phyloP scores from a whole-genome alignment of 2,113 vertebrate species.

The Chlorodrepanis virens region DNA sequence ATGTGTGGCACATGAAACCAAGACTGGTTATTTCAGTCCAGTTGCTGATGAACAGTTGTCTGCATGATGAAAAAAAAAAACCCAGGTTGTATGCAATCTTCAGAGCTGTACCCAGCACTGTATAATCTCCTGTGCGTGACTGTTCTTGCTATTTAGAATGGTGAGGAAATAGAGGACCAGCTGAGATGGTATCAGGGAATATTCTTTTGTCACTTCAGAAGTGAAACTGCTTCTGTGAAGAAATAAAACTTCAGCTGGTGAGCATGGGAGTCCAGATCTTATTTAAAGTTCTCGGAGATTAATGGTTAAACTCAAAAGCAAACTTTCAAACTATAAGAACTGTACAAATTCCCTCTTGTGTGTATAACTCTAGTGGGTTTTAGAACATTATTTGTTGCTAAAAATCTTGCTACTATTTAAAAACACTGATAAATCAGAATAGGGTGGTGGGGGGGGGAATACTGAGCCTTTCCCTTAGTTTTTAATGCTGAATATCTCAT shows the following conservation, averaged over 20 bases:
- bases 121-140: not conserved
- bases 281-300: not conserved
- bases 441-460: rapidly evolving
- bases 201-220: not conserved
- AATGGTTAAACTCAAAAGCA: not conserved
- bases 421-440: not conserved
- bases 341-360: not conserved
- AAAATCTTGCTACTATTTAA: not conserved
- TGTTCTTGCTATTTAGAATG: not conserved
- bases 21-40: not conserved
- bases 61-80: not conserved
- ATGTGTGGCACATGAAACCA: not conserved
- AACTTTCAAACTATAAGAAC: not conserved
- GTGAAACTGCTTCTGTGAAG: not conserved
- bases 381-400: not conserved
- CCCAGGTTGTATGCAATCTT: not conserved
- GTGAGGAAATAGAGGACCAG: not conserved
- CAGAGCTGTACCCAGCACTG: not conserved
- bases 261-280: not conserved
- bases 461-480: not conserved
- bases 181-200: not conserved
- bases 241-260: not conserved
- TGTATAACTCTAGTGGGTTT: not conserved
- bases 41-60: not conserved
- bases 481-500: not conserved